Conservation (phyloP, 2,888 invertebrate genomes). For the Callyntrura guangdongensis region DNA sequence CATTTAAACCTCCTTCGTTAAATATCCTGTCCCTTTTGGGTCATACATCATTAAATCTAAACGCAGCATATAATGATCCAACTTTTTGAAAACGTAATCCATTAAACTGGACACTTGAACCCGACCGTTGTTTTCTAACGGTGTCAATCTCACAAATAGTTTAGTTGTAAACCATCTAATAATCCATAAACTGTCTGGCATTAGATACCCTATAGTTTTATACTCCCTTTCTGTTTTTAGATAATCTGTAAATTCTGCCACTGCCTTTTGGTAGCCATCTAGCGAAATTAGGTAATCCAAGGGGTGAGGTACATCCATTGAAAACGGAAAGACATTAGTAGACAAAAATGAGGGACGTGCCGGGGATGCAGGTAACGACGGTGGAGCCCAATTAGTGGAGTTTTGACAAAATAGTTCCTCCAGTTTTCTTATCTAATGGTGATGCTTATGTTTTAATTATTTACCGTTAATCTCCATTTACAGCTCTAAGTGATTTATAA, state of each 20-base stretch:
- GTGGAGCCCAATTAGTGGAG: neutral
- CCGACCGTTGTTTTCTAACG: neutral
- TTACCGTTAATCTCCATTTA: no score
- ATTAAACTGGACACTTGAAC: slow-evolving; percentile 36
- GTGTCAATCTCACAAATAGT: slow-evolving; percentile 7
- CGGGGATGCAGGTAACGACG: slow-evolving; percentile 35
- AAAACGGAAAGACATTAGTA: neutral
- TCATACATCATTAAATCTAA: slow-evolving; percentile 39
- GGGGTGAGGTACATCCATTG: neutral
- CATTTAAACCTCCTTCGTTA: slow-evolving; percentile 45
- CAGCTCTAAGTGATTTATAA: neutral
- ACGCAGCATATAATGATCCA: neutral
- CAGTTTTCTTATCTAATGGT: neutral
- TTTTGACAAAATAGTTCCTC: slow-evolving; percentile 5
- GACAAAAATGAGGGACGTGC: neutral
- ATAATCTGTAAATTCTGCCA: neutral
- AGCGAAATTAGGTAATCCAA: slow-evolving; percentile 20
- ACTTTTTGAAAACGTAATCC: slow-evolving; percentile 30
- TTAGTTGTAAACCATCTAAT: slow-evolving; percentile 48
- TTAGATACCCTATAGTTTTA: slow-evolving; percentile 7
- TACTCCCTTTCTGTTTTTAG: neutral
- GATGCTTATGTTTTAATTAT: no score
- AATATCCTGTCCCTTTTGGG: slow-evolving; percentile 16
- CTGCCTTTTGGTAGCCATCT: slow-evolving; percentile 29
- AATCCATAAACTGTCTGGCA: slow-evolving; percentile 33